These are phyloP conservation scores for Enoplosus armatus DNA, from an alignment of 2,797 vertebrate genomes.

Conservation along the genomic window DNA sequence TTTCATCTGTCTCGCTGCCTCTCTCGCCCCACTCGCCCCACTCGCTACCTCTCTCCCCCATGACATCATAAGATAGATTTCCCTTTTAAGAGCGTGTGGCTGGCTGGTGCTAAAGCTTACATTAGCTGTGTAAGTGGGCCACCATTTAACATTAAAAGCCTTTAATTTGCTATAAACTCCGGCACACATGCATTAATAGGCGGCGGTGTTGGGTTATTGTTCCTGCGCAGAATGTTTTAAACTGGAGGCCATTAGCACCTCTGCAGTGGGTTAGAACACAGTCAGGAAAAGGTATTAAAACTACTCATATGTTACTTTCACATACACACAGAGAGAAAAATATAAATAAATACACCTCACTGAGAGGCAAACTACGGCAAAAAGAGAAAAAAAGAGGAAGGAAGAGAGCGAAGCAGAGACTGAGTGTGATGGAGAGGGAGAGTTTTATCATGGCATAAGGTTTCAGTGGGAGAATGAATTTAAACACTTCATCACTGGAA, in stretches of 20 bases:
- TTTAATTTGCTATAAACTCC: conserved; percentile 88
- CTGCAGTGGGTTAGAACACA: conserved; percentile 72
- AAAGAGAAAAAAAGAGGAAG: conserved; percentile 31
- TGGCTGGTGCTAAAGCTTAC: conserved; percentile 82
- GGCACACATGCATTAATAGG: conserved; percentile 83
- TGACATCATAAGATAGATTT: conserved; percentile 89
- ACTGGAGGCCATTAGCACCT: conserved; percentile 79
- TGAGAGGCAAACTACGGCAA: conserved; percentile 20
- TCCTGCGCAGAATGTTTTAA: conserved; percentile 78
- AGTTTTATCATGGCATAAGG: conserved; percentile 63
- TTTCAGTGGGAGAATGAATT: conserved; percentile 77
- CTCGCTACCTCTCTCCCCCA: conserved; percentile 52
- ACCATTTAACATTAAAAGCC: conserved; percentile 87
- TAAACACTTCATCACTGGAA: conserved; percentile 75
- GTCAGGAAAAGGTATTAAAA: conserved; percentile 73
- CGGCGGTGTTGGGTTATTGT: conserved; percentile 82
- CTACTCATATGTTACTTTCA: conserved; percentile 69
- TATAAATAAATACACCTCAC: conserved; percentile 51
- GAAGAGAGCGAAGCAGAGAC: conserved; percentile 27
- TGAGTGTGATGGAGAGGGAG: conserved; percentile 59
- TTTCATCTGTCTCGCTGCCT: conserved; percentile 36
- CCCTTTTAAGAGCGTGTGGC: conserved; percentile 83
- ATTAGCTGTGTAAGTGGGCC: conserved; percentile 84
- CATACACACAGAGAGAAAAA: conserved; percentile 38
- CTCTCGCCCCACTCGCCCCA: conserved; percentile 15